Evolutionary conservation across 2,797 vertebrate species (phyloP), one percentile per base, ranked within the genome.

Genomic region (Sorex maritimensis): DNA sequence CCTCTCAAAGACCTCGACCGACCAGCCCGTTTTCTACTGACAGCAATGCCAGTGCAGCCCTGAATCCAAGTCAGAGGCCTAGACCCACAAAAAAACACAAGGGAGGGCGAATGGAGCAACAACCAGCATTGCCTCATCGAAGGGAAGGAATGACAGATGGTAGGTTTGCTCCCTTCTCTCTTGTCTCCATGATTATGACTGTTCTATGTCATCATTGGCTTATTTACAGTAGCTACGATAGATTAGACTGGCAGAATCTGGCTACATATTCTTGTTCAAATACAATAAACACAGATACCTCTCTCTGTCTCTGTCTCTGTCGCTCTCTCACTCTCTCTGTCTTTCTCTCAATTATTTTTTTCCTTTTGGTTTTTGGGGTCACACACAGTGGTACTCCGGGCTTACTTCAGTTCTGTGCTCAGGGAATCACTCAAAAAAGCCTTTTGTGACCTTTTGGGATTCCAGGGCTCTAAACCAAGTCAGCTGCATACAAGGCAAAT

Each of bases 11-110:
- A 97, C 99, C 98, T 96, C 98, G 98, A 89, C 99, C 99, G 49
- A 98, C 98, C 97, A 99, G 99, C 97, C 99, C 99, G 19, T 99
- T 99, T 98, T 99, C 99, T 97, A 99, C 99, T 95, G 99, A 99
- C 97, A 99, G 99, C 98, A 99, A 98, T 97, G 98, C 98, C 97
- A 98, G 99, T 96, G 98, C 99, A 95, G 98, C 98, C 87, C 98
- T 99, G 97, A 99, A 97, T 98, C 98, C 99, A 97, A 99, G 98
- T 95, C 99, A 99, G 98, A 99, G 99, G 98, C 97, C 98, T 0
- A 98, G 99, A 97, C 99, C 99, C 93, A 98, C 98, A 41, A 99
- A 99, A 96, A 99, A 99, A 98, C 99, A 99, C 97, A 99, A 99
- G 98, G 99, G 98, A 97, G 98, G 98, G 38, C 98, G 98, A 90